Evolutionary conservation across 2,888 invertebrate species (phyloP).

Genomic region (Heteropelma amictum): DNA sequence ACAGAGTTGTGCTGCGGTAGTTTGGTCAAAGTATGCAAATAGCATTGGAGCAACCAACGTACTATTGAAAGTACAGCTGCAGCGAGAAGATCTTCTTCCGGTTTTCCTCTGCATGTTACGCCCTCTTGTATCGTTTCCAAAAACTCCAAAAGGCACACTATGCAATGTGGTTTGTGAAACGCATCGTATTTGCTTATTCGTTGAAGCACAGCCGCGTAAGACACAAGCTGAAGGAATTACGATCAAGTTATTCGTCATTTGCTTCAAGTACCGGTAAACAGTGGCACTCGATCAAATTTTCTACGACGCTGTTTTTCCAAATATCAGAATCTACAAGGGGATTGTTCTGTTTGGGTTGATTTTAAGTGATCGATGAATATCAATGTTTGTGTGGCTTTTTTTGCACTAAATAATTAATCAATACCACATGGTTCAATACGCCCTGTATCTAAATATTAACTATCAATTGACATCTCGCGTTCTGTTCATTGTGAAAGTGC

Average conservation of each 20-base stretch:
- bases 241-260: background rate
- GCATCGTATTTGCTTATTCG: constrained; percentile 94
- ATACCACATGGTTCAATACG: no score
- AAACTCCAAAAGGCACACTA: constrained; percentile 91
- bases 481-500: no score
- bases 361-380: no score
- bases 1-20: constrained; percentile 69
- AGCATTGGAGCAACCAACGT: constrained; percentile 89
- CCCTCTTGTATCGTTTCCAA: constrained; percentile 84
- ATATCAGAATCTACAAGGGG: no score
- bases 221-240: constrained; percentile 84
- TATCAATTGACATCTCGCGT: no score
- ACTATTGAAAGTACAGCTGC: constrained; percentile 90
- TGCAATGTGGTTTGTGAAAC: constrained; percentile 92
- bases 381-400: no score
- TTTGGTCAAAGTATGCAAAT: constrained; percentile 79
- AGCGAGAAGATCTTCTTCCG: constrained; percentile 92
- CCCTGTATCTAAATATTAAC: no score
- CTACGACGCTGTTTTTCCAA: background rate
- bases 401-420: no score
- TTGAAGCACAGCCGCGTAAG: constrained; percentile 92
- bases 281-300: background rate
- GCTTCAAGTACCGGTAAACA: background rate
- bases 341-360: no score
- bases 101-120: constrained; percentile 87